Evolutionary conservation across 2,888 invertebrate genomes (phyloP), one percentile per base, ranked within the genome.

Genomic region (Brachypalpus laphriformis): DNA sequence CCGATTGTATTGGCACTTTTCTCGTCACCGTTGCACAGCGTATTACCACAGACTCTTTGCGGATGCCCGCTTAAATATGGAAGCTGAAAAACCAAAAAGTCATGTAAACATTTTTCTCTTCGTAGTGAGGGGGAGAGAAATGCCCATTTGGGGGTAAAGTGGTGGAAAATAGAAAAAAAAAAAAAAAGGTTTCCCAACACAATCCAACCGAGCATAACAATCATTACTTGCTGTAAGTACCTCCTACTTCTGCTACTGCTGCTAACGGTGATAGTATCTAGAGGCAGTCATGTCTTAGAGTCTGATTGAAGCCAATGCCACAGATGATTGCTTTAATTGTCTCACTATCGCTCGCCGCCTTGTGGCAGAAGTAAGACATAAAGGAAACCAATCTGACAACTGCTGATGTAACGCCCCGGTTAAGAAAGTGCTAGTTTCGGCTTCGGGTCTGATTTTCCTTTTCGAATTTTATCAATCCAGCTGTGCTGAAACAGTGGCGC

Each of bases 41-140:
- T 85, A 85, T 85, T 85, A 81, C 81, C 81, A 71, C 56, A 56
- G 16, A 66, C 51, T 81, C 71, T 51, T 54, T 45, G 85, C 47
- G 45, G 81, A 81, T 81, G 81, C 66, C 75, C 70, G 81, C 61
- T 85, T 85, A 85, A 85, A 85, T 85, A 85, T 85, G 81, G 85
- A 85, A 81, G 65, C 85, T 66, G 85, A 59, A 81, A 71, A 81
- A 9, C 75, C 51, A 66, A 76, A 82, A 70, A 77, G 47, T 25
- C 54, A 16, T 28, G 71, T 18, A 63, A 63, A 31, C 22, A 54
- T 61, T 51, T 63, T 3, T 40, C 47, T 74, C 34, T 68, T 70
- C 57, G 37, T 14, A 28, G 51, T 66, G 85, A 85, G 81, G 85
- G 85, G 85, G 85, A 65, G 85, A 75, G 71, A 75, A 81, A 74